Percentiles rank a stretch among this genome's conserved stretches.
phyloP scores from a whole-genome alignment of 2,113 vertebrate species.

The Nipponia nippon region DNA sequence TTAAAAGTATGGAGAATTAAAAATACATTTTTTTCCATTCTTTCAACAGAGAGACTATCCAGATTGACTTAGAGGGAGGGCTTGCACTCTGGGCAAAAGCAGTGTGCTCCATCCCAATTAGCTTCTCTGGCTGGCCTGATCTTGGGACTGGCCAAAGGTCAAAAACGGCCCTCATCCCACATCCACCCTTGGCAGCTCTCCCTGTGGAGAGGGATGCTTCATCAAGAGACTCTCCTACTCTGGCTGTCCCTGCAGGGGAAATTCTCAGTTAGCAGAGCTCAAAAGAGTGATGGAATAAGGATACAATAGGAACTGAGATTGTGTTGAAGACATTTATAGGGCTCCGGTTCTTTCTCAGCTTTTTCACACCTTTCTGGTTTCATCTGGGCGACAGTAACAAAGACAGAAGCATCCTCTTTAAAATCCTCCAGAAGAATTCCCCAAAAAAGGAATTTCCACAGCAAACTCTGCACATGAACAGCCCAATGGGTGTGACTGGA shows the following conservation, averaged over 20 bases:
- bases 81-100: not conserved
- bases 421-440: conserved; percentile 1
- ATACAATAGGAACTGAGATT: not conserved
- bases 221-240: not conserved
- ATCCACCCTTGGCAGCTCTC: not conserved
- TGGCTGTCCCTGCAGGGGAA: not conserved
- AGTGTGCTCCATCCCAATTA: not conserved
- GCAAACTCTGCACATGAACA: not conserved
- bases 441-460: not conserved
- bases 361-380: conserved; percentile 17
- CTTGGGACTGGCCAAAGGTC: not conserved
- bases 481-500: not conserved
- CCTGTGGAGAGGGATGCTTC: not conserved
- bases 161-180: not conserved
- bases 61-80: not conserved
- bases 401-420: not conserved
- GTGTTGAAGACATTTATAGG: not conserved
- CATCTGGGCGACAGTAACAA: not conserved
- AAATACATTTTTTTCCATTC: not conserved
- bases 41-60: not conserved
- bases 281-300: not conserved
- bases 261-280: not conserved
- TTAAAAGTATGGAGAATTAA: not conserved
- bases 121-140: not conserved
- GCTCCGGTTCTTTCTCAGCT: not conserved